Percentiles rank a stretch among this genome's conserved stretches.
These are phyloP conservation scores for Eulemur rufifrons DNA, from an alignment of 2,113 vertebrate species.

Conservation along the genomic window DNA sequence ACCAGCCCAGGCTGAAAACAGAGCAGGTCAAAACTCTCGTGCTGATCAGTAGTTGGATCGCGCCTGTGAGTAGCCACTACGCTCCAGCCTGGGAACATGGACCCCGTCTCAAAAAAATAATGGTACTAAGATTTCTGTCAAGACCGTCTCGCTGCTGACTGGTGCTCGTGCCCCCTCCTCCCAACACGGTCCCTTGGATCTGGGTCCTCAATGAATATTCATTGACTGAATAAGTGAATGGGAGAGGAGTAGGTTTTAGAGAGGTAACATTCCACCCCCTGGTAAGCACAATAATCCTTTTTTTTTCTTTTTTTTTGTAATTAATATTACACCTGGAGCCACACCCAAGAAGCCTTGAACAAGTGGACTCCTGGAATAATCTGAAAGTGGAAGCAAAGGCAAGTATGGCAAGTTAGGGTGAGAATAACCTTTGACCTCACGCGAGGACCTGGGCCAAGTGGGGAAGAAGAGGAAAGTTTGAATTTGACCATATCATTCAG, in stretches of 20 bases:
- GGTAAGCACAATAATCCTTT: neutral
- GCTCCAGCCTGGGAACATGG: no score
- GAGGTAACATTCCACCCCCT: neutral
- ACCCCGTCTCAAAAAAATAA: no score
- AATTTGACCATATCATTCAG: neutral
- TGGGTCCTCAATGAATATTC: neutral
- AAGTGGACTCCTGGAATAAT: neutral
- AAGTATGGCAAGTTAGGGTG: neutral
- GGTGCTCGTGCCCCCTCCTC: neutral
- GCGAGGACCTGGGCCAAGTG: neutral
- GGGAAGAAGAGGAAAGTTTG: neutral
- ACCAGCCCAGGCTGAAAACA: no score
- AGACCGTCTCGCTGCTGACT: neutral
- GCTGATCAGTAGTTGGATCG: no score
- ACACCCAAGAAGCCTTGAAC: no score
- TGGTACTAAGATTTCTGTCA: no score
- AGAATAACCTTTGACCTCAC: neutral
- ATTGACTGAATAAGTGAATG: neutral
- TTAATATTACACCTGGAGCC: no score
- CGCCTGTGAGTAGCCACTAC: no score
- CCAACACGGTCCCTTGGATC: rapidly evolving
- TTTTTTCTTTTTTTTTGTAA: no score
- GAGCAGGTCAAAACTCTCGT: no score
- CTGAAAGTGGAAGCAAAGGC: neutral
- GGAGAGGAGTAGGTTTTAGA: neutral